Conservation (phyloP, 2,797 vertebrate genomes). For the Rallus crepitans region DNA sequence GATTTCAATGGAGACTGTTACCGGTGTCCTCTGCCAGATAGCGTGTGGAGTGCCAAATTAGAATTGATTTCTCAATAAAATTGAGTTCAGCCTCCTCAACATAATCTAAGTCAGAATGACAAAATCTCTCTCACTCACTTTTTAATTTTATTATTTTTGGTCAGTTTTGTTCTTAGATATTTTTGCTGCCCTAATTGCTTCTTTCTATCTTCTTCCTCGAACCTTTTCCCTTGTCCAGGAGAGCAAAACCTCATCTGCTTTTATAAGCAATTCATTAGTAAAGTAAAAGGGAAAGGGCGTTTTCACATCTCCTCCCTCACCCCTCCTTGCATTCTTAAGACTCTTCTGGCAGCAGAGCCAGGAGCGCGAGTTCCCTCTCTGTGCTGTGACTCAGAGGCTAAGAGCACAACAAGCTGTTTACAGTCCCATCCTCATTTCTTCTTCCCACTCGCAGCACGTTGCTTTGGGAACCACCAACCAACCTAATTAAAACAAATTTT, state of each 20-base stretch:
- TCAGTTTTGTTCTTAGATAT: slow-evolving; percentile 74
- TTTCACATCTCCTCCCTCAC: background rate
- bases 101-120: slow-evolving; percentile 76
- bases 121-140: slow-evolving; percentile 70
- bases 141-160: slow-evolving; percentile 75
- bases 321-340: background rate
- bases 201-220: slow-evolving; percentile 56
- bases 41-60: slow-evolving; percentile 78
- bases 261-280: background rate
- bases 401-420: slow-evolving; percentile 50
- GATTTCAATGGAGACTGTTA: slow-evolving; percentile 76
- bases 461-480: slow-evolving; percentile 72
- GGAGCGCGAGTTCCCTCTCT: slow-evolving; percentile 1
- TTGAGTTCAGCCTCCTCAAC: slow-evolving; percentile 77
- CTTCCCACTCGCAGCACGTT: slow-evolving; percentile 55
- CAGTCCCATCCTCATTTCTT: slow-evolving; percentile 57
- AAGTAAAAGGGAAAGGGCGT: background rate
- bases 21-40: slow-evolving; percentile 75
- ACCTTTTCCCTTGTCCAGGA: slow-evolving; percentile 31
- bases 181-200: slow-evolving; percentile 63
- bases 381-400: slow-evolving; percentile 28
- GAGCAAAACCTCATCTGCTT: slow-evolving; percentile 22
- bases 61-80: slow-evolving; percentile 86
- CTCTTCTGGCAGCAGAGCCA: background rate
- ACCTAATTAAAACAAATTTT: slow-evolving; percentile 76